phyloP scores from a whole-genome alignment of 2,113 vertebrate species.

The Podarcis raffonei region DNA sequence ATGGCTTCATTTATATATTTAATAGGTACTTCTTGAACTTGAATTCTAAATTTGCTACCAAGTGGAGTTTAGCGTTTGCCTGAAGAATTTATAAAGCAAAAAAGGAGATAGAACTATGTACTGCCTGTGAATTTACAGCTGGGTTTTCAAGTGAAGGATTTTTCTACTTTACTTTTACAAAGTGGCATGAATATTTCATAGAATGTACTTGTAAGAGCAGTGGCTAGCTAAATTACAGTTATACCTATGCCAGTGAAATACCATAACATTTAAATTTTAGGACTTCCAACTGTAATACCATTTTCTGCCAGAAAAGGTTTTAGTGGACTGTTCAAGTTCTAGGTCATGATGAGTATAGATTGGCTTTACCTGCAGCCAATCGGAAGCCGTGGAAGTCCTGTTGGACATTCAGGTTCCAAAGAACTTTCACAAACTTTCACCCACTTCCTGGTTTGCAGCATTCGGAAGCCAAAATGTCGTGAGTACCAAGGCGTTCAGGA shows the following conservation, averaged over 20 bases:
- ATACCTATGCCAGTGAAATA: not conserved
- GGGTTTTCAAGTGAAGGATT: not conserved
- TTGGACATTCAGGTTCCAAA: too few relatives aligned
- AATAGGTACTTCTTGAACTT: not conserved
- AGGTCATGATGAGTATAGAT: too few relatives aligned
- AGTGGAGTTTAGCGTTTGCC: not conserved
- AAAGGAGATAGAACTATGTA: not conserved
- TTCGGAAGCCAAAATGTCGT: too few relatives aligned
- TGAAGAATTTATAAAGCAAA: not conserved
- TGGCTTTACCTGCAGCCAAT: too few relatives aligned
- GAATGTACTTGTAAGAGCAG: too few relatives aligned
- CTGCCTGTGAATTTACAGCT: not conserved
- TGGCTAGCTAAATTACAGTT: not conserved
- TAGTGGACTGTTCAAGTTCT: not conserved
- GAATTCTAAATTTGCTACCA: not conserved
- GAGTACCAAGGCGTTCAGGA: too few relatives aligned
- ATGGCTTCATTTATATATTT: not conserved
- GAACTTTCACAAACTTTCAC: too few relatives aligned
- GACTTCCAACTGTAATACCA: not conserved
- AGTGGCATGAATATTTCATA: not conserved
- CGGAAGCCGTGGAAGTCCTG: too few relatives aligned
- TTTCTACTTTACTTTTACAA: not conserved
- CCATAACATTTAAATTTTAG: not conserved
- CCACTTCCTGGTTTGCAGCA: too few relatives aligned
- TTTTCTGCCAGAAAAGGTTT: not conserved